These are phyloP conservation scores for Oncorhynchus masou DNA, from an alignment of 2,113 vertebrate genomes.

Conservation along the genomic window DNA sequence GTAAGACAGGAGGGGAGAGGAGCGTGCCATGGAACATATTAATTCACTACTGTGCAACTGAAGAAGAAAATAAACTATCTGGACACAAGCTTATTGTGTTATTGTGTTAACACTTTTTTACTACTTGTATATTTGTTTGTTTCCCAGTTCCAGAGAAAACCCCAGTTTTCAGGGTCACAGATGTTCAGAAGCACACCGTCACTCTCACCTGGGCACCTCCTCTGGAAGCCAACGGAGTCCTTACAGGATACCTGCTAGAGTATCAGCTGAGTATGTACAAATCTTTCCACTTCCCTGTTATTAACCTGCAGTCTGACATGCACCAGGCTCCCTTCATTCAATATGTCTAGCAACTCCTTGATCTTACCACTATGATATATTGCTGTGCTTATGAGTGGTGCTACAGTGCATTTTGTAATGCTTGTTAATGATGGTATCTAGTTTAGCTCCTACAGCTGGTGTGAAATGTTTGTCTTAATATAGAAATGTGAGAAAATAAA, in stretches of 20 bases:
- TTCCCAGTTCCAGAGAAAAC: conserved; percentile 86
- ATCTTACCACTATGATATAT: conserved; percentile 33
- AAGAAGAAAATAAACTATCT: conserved; percentile 50
- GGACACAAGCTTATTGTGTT: not conserved
- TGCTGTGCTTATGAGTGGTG: conserved; percentile 8
- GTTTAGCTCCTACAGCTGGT: too few species aligned
- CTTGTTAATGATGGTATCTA: too few species aligned
- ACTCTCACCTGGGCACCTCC: conserved; percentile 87
- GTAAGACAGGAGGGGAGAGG: conserved; percentile 67
- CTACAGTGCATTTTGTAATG: too few species aligned
- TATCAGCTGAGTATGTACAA: conserved; percentile 90
- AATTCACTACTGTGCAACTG: conserved; percentile 47
- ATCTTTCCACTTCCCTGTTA: not conserved
- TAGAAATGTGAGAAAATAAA: too few species aligned
- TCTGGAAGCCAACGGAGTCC: conserved; percentile 83
- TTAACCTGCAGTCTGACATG: not conserved
- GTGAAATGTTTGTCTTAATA: too few species aligned
- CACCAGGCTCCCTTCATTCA: not conserved
- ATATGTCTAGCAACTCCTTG: not conserved
- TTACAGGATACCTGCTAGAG: conserved; percentile 86
- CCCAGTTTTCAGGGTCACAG: conserved; percentile 81
- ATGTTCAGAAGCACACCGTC: conserved; percentile 79
- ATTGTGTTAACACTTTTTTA: conserved; percentile 28
- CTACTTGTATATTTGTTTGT: conserved; percentile 34
- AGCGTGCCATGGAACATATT: conserved; percentile 45